Evolutionary conservation across 2,797 vertebrate species (phyloP).

Genomic region (Cephalopachus bancanus): DNA sequence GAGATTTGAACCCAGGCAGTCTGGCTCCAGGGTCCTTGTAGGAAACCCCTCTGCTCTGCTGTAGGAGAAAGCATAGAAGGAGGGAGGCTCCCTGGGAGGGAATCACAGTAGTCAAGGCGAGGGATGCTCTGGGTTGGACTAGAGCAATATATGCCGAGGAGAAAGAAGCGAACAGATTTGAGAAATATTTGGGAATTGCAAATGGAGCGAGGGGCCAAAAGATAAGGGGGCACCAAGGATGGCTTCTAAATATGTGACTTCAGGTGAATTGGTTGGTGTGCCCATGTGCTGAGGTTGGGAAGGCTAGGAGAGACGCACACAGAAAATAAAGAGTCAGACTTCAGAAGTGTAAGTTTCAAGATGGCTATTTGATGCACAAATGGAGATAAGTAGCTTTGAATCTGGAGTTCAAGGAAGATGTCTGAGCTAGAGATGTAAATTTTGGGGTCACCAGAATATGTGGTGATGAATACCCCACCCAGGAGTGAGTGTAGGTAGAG

Average conservation of each 20-base stretch:
- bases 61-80: neutral
- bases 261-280: neutral
- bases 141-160: fast-evolving
- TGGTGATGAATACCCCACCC: too few species aligned
- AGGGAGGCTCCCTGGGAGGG: neutral
- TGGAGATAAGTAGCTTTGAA: neutral
- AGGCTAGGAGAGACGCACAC: neutral
- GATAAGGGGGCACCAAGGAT: neutral
- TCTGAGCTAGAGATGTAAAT: neutral
- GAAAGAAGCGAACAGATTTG: neutral
- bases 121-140: neutral
- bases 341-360: neutral
- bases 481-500: neutral
- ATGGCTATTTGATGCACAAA: neutral
- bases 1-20: neutral
- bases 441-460: neutral
- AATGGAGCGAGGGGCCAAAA: neutral
- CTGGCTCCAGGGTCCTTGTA: neutral
- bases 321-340: neutral
- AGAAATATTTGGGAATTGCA: neutral
- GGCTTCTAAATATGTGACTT: neutral
- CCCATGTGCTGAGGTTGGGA: neutral
- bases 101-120: neutral
- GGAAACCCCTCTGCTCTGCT: neutral
- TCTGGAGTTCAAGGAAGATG: neutral